phyloP scores from a whole-genome alignment of 2,797 vertebrate genomes.

The Meriones psammophilus region DNA sequence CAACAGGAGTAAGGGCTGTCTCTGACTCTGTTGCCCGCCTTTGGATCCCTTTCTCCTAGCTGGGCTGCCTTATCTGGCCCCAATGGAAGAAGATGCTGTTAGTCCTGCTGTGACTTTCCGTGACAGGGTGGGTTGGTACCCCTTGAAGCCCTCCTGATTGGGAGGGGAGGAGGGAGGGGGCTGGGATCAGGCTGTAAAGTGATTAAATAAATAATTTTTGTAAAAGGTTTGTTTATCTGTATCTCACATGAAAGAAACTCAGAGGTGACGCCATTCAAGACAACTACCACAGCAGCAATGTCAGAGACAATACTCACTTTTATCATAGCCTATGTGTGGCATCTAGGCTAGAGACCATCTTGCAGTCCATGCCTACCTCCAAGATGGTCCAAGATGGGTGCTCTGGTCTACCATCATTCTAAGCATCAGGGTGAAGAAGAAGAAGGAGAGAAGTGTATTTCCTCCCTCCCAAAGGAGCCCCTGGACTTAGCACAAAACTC shows the following conservation, averaged over 20 bases:
- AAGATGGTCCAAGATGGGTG: not conserved
- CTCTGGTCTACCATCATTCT: not conserved
- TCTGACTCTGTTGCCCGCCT: too few relatives aligned
- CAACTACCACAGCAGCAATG: not conserved
- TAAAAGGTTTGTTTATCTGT: not conserved
- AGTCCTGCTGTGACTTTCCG: too few relatives aligned
- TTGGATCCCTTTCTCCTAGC: too few relatives aligned
- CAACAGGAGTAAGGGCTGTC: too few relatives aligned
- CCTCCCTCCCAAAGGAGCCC: not conserved
- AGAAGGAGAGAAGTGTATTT: not conserved
- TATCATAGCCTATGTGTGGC: not conserved
- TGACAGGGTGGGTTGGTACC: too few relatives aligned
- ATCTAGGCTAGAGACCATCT: not conserved
- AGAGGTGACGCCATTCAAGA: not conserved
- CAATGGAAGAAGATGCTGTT: too few relatives aligned
- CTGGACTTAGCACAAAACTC: not conserved
- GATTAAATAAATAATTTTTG: too few relatives aligned
- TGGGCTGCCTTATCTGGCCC: too few relatives aligned
- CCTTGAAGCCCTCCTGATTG: too few relatives aligned
- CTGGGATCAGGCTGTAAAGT: too few relatives aligned
- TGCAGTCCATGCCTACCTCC: not conserved
- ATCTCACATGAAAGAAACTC: constrained; percentile 17
- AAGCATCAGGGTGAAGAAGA: not conserved
- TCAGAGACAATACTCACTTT: not conserved
- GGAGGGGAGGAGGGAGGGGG: too few relatives aligned